Evolutionary conservation across 2,113 vertebrate species (phyloP).

Genomic region (Callospermophilus lateralis): DNA sequence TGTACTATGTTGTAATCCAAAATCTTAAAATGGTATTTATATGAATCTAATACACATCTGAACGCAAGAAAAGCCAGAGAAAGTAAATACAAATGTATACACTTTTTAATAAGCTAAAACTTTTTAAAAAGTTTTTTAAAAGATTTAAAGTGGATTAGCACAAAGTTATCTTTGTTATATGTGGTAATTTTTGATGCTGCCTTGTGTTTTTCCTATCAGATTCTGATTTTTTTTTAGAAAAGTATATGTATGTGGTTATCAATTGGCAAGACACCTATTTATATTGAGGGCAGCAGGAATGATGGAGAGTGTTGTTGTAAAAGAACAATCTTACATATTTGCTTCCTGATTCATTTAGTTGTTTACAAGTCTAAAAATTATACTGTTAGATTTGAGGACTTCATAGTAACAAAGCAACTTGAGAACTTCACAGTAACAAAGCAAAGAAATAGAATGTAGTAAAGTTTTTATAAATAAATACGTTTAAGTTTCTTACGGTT

Average conservation of each 20-base stretch:
- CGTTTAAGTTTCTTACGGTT: slow-evolving; percentile 27
- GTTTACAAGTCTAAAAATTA: not conserved
- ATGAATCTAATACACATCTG: not conserved
- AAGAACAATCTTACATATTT: slow-evolving; percentile 16
- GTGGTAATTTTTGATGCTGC: not conserved
- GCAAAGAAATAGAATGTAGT: slow-evolving; percentile 25
- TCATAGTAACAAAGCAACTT: not conserved
- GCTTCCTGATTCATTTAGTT: not conserved
- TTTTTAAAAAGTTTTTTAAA: not conserved
- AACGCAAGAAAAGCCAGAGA: slow-evolving; percentile 27
- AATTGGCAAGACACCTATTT: not conserved
- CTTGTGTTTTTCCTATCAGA: not conserved
- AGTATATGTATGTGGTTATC: not conserved
- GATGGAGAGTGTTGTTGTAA: not conserved
- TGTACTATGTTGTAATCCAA: not conserved
- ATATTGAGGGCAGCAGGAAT: not conserved
- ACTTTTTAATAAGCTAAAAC: not conserved
- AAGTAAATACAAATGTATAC: not conserved
- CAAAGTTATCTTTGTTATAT: not conserved
- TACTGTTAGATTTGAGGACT: not conserved
- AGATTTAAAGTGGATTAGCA: not conserved
- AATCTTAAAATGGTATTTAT: slow-evolving; percentile 19
- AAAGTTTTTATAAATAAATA: slow-evolving; percentile 41
- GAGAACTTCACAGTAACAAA: slow-evolving; percentile 23
- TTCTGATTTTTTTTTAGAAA: not conserved